These are phyloP conservation scores for Venustaconcha ellipsiformis DNA, from an alignment of 1,140 invertebrate genomes.

Conservation along the genomic window DNA sequence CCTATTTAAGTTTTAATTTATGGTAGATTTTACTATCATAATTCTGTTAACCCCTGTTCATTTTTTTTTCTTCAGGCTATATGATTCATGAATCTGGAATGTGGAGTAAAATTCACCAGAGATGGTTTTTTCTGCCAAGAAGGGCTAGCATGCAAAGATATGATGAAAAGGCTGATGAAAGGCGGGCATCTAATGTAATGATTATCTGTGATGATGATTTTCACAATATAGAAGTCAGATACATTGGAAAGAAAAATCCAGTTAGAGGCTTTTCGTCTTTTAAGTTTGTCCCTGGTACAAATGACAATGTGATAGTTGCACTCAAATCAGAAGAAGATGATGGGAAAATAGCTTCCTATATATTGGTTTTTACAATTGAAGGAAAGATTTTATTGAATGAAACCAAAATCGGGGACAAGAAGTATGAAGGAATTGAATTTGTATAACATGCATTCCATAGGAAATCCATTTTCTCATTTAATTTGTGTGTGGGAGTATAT, in stretches of 20 bases:
- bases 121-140: constrained; percentile 96
- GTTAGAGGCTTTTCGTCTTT: constrained; percentile 97
- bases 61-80: constrained; percentile 77
- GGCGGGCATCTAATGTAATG: constrained; percentile 90
- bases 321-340: constrained; percentile 94
- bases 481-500: too few relatives aligned
- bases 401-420: constrained; percentile 84
- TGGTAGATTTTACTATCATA: too few relatives aligned
- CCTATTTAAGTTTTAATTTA: too few relatives aligned
- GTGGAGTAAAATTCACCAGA: constrained; percentile 86
- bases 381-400: constrained; percentile 89
- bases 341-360: constrained; percentile 89
- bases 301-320: constrained; percentile 90
- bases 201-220: constrained; percentile 88
- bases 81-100: constrained; percentile 95
- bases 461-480: too few relatives aligned
- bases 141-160: constrained; percentile 89
- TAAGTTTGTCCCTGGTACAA: constrained; percentile 94
- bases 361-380: constrained; percentile 84
- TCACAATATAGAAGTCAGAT: constrained; percentile 75
- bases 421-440: constrained; percentile 99
- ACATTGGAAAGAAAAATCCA: constrained; percentile 70
- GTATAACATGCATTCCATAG: constrained; percentile 73
- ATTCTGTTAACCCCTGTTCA: too few relatives aligned
- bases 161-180: constrained; percentile 92